Conservation (phyloP, 2,113 vertebrate genomes). For the Alouatta palliata region DNA sequence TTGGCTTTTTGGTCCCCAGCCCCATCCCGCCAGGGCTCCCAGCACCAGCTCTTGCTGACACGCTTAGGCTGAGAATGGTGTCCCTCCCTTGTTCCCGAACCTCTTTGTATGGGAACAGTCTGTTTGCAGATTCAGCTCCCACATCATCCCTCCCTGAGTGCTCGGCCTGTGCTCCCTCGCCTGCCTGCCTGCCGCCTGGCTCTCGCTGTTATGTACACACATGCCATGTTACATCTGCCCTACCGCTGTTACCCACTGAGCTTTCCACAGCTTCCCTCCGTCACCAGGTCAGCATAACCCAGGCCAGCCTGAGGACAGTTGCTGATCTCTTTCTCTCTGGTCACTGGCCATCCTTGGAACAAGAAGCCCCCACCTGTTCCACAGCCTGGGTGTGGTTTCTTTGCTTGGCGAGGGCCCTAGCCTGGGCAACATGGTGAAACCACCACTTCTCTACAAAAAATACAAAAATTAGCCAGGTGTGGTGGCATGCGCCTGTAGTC, state of each 20-base stretch:
- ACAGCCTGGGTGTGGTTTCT: not conserved
- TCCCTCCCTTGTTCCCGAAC: not conserved
- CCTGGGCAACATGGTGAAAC: too few relatives aligned
- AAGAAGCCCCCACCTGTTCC: not conserved
- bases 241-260: not conserved
- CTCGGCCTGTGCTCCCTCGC: not conserved
- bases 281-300: not conserved
- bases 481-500: too few relatives aligned
- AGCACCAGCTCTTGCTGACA: not conserved
- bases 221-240: rapidly evolving
- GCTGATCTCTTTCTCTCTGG: not conserved
- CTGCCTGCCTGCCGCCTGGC: not conserved
- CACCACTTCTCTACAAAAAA: too few relatives aligned
- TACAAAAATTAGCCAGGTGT: too few relatives aligned
- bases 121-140: not conserved
- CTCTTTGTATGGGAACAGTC: not conserved
- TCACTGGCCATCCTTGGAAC: not conserved
- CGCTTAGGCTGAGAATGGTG: not conserved
- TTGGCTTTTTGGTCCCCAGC: rapidly evolving
- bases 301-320: not conserved
- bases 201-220: rapidly evolving
- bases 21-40: not conserved
- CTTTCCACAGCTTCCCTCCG: not conserved
- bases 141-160: not conserved
- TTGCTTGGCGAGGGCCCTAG: not conserved